Conservation (phyloP, 2,888 invertebrate genomes). For the Drosophila prolongata region DNA sequence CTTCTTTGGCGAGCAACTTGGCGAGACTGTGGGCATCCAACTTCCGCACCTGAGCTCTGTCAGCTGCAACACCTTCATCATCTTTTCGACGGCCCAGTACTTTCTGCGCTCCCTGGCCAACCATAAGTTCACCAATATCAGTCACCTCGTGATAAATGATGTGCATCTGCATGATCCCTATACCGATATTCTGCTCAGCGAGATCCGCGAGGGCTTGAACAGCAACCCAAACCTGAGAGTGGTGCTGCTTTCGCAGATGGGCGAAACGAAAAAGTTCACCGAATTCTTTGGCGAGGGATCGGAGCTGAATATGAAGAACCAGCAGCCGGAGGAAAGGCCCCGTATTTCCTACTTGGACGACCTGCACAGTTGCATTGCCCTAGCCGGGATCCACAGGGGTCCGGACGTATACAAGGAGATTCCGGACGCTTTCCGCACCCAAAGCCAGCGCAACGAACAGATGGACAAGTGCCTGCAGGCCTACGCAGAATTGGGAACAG, state of each 20-base stretch:
- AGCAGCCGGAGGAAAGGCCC: not conserved
- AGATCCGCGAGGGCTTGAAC: constrained; percentile 45
- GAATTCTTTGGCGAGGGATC: constrained; percentile 56
- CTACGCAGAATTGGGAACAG: constrained; percentile 58
- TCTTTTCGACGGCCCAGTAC: constrained; percentile 56
- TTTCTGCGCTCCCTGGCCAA: constrained; percentile 50
- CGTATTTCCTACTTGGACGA: constrained; percentile 57
- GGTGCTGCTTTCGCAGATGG: constrained; percentile 52
- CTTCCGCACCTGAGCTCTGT: constrained; percentile 33
- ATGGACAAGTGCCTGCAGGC: constrained; percentile 59
- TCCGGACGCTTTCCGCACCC: constrained; percentile 34
- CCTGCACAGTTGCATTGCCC: constrained; percentile 42
- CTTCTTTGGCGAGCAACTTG: constrained; percentile 55
- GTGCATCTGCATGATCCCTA: constrained; percentile 56
- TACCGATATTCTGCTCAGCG: constrained; percentile 58
- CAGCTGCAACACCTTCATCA: constrained; percentile 45
- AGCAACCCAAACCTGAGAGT: constrained; percentile 42
- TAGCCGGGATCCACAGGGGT: constrained; percentile 30
- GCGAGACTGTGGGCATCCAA: constrained; percentile 60
- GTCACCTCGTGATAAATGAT: constrained; percentile 63
- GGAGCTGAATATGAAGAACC: constrained; percentile 10
- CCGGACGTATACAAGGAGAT: constrained; percentile 45
- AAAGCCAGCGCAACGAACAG: constrained; percentile 43
- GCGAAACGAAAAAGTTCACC: constrained; percentile 11
- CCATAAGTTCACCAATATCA: constrained; percentile 36